Evolutionary conservation across 23 tunicate species (phyloP).

Genomic region (Styela clava): DNA sequence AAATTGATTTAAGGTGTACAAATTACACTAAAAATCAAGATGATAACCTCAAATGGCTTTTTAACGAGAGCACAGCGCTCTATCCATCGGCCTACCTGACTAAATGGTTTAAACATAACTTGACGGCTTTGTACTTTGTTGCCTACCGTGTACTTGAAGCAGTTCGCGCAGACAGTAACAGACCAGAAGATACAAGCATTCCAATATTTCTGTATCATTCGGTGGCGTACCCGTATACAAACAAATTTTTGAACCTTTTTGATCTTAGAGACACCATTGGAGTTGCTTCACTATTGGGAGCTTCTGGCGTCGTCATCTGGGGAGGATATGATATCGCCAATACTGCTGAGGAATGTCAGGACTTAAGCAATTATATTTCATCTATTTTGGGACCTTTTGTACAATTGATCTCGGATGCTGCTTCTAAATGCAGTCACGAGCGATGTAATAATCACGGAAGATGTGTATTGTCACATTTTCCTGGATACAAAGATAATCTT

Average conservation of each 20-base stretch:
- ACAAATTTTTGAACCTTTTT: constrained; percentile 38
- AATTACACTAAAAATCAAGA: constrained; percentile 18
- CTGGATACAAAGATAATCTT: not conserved
- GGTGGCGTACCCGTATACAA: constrained; percentile 50
- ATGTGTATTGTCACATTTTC: constrained; percentile 32
- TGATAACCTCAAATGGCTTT: constrained; percentile 83
- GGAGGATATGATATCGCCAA: constrained; percentile 31
- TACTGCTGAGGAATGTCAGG: constrained; percentile 31
- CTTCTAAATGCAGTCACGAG: constrained; percentile 46
- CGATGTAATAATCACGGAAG: constrained; percentile 70
- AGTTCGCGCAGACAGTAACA: constrained; percentile 52
- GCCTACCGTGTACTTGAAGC: constrained; percentile 71
- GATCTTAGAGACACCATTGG: constrained; percentile 71
- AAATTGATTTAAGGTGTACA: constrained; percentile 31
- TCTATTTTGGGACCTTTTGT: constrained; percentile 57
- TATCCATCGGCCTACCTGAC: constrained; percentile 92
- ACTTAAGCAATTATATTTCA: constrained; percentile 39
- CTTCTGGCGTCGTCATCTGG: constrained; percentile 91
- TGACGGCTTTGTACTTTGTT: constrained; percentile 37
- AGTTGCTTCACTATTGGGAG: constrained; percentile 73
- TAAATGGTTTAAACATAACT: constrained; percentile 56
- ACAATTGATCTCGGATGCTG: constrained; percentile 41
- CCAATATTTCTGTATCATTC: constrained; percentile 85
- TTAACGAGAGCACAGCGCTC: constrained; percentile 75
- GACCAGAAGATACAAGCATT: constrained; percentile 28